Evolutionary conservation across 2,888 invertebrate species (phyloP), one percentile per base, ranked within the genome.

Genomic region (Volucella bombylans): DNA sequence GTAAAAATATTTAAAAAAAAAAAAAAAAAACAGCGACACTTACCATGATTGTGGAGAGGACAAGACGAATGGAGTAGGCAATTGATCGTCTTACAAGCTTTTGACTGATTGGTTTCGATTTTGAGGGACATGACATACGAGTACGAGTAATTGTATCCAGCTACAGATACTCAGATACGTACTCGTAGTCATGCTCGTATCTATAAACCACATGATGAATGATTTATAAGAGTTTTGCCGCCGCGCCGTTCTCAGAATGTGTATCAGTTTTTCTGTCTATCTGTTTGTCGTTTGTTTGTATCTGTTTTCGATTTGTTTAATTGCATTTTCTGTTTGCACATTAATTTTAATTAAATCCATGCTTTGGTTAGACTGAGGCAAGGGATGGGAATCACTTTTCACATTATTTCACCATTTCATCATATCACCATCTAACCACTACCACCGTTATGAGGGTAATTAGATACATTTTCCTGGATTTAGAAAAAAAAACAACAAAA

Each of bases 271-370:
- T 3, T 41, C n/a, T 61, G 14, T 43, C 18, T 72, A 15, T 11
- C 45, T 52, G 10, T 54, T 43, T 23, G 15, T 54, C 23, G 6
- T 61, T 8, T 61, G 39, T 45, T 65, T 41, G 47, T 65, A 41
- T 64, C 14, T 54, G 15, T 14, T 57, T 82, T 72, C 71, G 67
- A 77, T 72, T 67, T 69, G 68, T 82, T 61, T 82, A 76, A 82
- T 80, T 76, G 81, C 64, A 82, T 71, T 77, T 49, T 31, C 31
- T 77, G 71, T 77, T 67, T 77, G 61, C 59, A 82, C 82, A 82
- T 82, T 82, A 77, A 82, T 82, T 82, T 82, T 67, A 77, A 82
- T 82, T 82, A 82, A 77, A 72, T 77, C 67, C 62, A 69, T 76
- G 9, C 15, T 12, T 52, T 52, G 18, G 57, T 57, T 4, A 45